Conservation (phyloP, 2,113 vertebrate species). For the Marcusenius ussheri region DNA sequence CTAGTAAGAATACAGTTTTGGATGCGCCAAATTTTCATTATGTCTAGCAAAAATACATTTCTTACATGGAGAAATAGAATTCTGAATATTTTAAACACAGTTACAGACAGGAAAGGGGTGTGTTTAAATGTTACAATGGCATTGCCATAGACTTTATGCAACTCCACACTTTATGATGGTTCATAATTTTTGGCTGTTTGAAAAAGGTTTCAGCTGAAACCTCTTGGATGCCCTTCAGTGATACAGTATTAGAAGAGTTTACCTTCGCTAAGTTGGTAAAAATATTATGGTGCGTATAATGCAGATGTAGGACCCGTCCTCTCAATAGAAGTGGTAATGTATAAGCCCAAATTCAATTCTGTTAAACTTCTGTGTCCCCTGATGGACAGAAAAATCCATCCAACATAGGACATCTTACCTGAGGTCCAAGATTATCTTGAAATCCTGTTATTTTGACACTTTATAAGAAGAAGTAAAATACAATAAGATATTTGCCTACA, state of each 20-base stretch:
- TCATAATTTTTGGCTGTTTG: background rate
- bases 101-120: background rate
- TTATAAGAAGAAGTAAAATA: background rate
- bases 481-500: background rate
- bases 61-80: background rate
- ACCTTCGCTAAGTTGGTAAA: background rate
- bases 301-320: background rate
- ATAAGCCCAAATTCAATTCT: background rate
- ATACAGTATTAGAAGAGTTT: background rate
- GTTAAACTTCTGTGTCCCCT: background rate
- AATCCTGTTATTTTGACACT: background rate
- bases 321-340: background rate
- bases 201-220: background rate
- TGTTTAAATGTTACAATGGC: background rate
- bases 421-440: background rate
- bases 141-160: background rate
- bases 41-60: background rate
- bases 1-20: background rate
- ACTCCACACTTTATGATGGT: background rate
- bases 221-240: background rate
- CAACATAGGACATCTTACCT: background rate
- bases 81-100: background rate
- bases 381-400: background rate
- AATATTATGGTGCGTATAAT: background rate
- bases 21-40: background rate